Evolutionary conservation across 2,888 invertebrate species (phyloP).

Genomic region (Listrodromus nycthemerus): DNA sequence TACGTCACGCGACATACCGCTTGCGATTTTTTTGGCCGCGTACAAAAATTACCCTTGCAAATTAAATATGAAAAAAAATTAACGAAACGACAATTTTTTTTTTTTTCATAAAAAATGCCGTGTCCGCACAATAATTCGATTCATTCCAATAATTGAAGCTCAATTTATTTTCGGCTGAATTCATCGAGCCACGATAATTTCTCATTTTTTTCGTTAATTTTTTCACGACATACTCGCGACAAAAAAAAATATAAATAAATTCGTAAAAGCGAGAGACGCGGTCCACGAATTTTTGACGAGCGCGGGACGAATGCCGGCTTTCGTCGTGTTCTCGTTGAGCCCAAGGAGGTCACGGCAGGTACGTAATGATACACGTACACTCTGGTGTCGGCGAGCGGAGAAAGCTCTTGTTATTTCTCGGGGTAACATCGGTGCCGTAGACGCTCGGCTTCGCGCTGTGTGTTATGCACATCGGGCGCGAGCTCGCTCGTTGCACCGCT

Average conservation of each 20-base stretch:
- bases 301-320: slow-evolving; percentile 24
- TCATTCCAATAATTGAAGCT: no score
- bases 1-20: no score
- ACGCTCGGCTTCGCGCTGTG: slow-evolving; percentile 12
- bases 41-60: not conserved
- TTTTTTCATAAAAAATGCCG: not conserved
- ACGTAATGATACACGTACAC: slow-evolving; percentile 54
- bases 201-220: no score
- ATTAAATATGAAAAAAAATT: not conserved
- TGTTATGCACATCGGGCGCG: slow-evolving; percentile 42
- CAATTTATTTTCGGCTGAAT: no score
- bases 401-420: slow-evolving; percentile 50
- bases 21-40: no score
- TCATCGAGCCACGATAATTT: no score
- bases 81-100: no score
- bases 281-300: slow-evolving; percentile 21
- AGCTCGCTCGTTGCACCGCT: slow-evolving; percentile 49
- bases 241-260: not conserved
- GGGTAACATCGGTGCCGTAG: slow-evolving; percentile 4
- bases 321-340: slow-evolving; percentile 46
- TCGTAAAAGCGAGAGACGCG: not conserved
- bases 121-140: no score
- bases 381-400: slow-evolving; percentile 24
- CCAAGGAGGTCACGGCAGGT: slow-evolving; percentile 26
- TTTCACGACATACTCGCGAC: no score